Conservation (phyloP, 2,113 vertebrate genomes). For the Centropristis striata region DNA sequence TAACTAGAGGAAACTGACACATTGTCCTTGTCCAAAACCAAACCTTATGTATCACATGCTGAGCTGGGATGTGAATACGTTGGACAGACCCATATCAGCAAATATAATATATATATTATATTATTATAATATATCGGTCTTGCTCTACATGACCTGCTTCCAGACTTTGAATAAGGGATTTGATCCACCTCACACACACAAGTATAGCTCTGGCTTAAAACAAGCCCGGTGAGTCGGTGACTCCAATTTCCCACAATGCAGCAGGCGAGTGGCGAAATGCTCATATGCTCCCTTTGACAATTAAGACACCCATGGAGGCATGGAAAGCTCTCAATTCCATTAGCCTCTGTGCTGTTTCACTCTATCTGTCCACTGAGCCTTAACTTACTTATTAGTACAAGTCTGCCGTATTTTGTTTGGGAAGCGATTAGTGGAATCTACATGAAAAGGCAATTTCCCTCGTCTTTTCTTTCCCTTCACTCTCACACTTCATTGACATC, state of each 20-base stretch:
- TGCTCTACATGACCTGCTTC: conserved; percentile 33
- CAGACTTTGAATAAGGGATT: conserved; percentile 64
- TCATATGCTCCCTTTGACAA: conserved; percentile 73
- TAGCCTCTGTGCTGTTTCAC: conserved; percentile 67
- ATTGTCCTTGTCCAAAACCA: no score
- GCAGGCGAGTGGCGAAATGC: conserved; percentile 42
- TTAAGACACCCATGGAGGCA: conserved; percentile 77
- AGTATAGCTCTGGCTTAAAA: conserved; percentile 64
- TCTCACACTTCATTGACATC: conserved; percentile 70
- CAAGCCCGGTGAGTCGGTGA: conserved; percentile 61
- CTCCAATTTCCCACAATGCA: conserved; percentile 74
- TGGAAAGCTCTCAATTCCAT: conserved; percentile 78
- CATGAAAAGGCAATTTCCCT: conserved; percentile 77
- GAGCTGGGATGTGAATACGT: no score
- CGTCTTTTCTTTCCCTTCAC: conserved; percentile 32
- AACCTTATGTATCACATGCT: no score
- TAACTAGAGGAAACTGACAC: no score
- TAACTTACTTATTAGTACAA: conserved; percentile 80
- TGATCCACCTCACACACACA: conserved; percentile 60
- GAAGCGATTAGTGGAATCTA: conserved; percentile 80
- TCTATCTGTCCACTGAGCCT: conserved; percentile 79
- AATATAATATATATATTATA: no score
- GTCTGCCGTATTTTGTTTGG: conserved; percentile 74
- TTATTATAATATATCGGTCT: no score
- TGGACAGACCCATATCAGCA: no score